A percentile compares a stretch with the other conserved stretches of the same genome.
These are phyloP conservation scores for Eumaeus atala DNA, from an alignment of 1,140 invertebrate genomes.

Conservation along the genomic window DNA sequence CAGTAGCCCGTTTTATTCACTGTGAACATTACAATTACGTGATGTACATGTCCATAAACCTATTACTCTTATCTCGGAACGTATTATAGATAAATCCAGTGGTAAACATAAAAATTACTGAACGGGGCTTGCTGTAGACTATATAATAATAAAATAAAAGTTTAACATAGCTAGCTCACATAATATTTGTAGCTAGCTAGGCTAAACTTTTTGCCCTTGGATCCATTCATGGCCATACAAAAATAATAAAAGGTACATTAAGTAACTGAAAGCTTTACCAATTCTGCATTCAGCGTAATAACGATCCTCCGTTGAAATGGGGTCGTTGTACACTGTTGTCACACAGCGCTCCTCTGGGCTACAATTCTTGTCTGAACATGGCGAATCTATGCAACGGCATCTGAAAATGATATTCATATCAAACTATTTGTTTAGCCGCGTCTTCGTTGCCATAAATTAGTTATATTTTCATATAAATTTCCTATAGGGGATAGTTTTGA, in stretches of 20 bases:
- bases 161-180: no score
- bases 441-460: no score
- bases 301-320: constrained; percentile 47
- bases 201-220: background rate
- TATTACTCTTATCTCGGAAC: no score
- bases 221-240: background rate
- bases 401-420: constrained; percentile 31
- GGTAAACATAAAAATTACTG: no score
- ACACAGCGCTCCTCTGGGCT: constrained; percentile 79
- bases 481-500: no score
- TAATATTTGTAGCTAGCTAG: no score
- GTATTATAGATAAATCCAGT: no score
- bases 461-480: no score
- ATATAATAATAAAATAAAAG: no score
- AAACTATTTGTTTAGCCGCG: no score
- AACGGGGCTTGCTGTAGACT: no score
- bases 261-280: constrained; percentile 57
- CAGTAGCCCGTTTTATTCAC: constrained; percentile 85
- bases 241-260: background rate
- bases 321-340: constrained; percentile 74
- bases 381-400: constrained; percentile 72
- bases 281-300: constrained; percentile 77
- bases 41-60: no score
- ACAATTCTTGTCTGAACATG: constrained; percentile 80
- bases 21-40: constrained; percentile 65